A percentile compares a stretch with the other conserved stretches of the same genome.
phyloP scores from a whole-genome alignment of 2,888 invertebrate species.

The Mimachlamys varia region DNA sequence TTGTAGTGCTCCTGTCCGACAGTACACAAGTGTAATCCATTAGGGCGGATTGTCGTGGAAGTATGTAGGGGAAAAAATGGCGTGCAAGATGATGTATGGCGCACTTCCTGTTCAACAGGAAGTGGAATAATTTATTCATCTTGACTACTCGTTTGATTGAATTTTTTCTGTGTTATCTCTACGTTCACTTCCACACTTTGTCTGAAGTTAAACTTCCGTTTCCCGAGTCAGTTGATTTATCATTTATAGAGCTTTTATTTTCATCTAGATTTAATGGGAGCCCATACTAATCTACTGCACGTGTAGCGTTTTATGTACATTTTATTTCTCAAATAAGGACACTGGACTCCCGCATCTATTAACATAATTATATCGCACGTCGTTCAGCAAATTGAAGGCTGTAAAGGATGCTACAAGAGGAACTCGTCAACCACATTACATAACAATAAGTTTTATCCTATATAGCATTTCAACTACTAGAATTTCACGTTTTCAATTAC shows the following conservation, averaged over 20 bases:
- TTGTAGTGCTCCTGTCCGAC: background rate
- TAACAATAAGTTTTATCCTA: no score
- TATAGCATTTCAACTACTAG: no score
- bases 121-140: background rate
- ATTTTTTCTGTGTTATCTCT: background rate
- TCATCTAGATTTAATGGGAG: background rate
- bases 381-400: no score
- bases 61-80: background rate
- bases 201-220: background rate
- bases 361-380: no score
- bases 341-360: no score
- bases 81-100: background rate
- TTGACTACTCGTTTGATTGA: background rate
- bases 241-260: background rate
- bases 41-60: background rate
- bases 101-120: slow-evolving; percentile 4
- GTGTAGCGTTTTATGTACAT: no score
- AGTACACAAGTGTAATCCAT: background rate
- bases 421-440: no score
- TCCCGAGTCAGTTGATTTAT: background rate
- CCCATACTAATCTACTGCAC: no score
- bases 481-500: no score
- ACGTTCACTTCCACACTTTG: background rate
- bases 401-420: no score
- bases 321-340: no score